Percentiles rank a stretch among this genome's conserved stretches.
phyloP scores from a whole-genome alignment of 2,797 vertebrate species.

The Acomys russatus region DNA sequence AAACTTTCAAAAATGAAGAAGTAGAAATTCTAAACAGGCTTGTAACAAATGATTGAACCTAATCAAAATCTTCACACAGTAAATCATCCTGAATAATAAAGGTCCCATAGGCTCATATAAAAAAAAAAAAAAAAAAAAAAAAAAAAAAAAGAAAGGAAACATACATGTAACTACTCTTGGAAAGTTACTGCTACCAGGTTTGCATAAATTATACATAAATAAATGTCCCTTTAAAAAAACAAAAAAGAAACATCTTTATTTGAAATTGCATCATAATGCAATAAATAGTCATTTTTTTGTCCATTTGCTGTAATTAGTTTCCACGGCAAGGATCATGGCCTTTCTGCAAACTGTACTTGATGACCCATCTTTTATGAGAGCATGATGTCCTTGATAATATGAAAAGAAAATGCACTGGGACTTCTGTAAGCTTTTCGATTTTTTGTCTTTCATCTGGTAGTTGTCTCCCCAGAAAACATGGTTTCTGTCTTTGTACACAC shows the following conservation, averaged over 20 bases:
- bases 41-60: not conserved
- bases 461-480: not conserved
- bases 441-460: not conserved
- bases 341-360: not conserved
- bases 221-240: not conserved
- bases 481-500: not conserved
- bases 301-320: not conserved
- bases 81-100: not conserved
- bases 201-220: not conserved
- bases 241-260: too few species aligned
- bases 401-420: not conserved
- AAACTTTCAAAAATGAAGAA: conserved; percentile 32
- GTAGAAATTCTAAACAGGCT: not conserved
- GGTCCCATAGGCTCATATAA: not conserved
- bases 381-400: not conserved
- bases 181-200: not conserved
- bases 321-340: not conserved
- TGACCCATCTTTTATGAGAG: not conserved
- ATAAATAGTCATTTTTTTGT: not conserved
- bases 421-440: not conserved
- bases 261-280: conserved; percentile 17
- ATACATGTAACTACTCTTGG: not conserved
- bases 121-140: too few species aligned
- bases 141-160: not conserved
- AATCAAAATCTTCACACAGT: not conserved